Base-by-base conservation (phyloP, 2,797 vertebrate genomes). In the Bradypus variegatus region DNA sequence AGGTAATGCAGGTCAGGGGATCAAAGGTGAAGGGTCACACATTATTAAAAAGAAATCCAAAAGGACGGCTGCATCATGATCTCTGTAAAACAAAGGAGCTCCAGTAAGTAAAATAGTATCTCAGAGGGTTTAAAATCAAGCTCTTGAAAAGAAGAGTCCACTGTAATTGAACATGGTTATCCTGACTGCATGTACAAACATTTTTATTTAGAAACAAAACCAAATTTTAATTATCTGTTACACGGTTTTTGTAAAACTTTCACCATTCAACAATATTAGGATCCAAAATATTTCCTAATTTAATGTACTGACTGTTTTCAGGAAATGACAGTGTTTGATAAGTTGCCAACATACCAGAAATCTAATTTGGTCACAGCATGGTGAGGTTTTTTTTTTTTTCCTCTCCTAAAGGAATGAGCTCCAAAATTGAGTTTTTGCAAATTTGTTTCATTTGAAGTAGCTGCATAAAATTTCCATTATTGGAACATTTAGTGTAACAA, bases 11-110 rank as follows among this genome's bases (percentile, higher is more conserved):
- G 99, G 98, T 99, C 99, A 99, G 98, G 98, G 98, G 98, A 98
- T 98, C 98, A 99, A 98, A 98, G 98, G 98, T 99, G 98, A 99
- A 99, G 98, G 98, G 98, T 99, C 98, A 98, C 98, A 99, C 97
- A 99, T 97, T 98, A 98, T 98, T 98, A 99, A 99, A 99, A 98
- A 98, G 98, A 98, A 99, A 99, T 98, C 99, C 98, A 98, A 98
- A 98, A 99, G 98, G 98, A 97, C 98, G 97, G 98, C 98, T 97
- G 98, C 97, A 96, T 96, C 98, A 98, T 98, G 98, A 98, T 98
- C 97, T 99, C 98, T 99, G 99, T 98, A 99, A 99, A 99, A 99
- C 99, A 99, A 99, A 98, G 98, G 98, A 98, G 98, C 98, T 98
- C 97, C 97, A 98, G 98, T 99, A 98, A 99, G 98, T 98, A 98